These are phyloP conservation scores for Rhopilema esculentum DNA, from an alignment of 30 jellyfish, hydroid and myxozoan species.

Conservation along the genomic window DNA sequence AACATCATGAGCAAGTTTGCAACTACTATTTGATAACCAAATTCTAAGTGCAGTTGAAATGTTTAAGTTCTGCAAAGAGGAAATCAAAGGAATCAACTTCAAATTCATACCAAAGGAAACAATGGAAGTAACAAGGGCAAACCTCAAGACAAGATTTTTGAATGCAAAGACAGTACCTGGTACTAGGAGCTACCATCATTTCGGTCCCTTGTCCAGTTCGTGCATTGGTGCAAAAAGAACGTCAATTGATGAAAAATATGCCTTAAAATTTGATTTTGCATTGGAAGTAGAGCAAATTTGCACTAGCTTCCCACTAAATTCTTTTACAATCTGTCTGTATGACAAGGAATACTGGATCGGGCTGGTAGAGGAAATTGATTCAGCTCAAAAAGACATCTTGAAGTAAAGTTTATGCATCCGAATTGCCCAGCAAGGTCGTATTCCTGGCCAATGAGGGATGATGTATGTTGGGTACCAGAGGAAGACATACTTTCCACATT, in stretches of 20 bases:
- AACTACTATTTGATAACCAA: slow-evolving; percentile 3
- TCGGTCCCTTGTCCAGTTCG: slow-evolving; percentile 33
- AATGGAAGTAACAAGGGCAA: slow-evolving; percentile 10
- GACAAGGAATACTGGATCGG: slow-evolving; percentile 41
- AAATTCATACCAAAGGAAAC: slow-evolving; percentile 20
- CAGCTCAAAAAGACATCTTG: neutral
- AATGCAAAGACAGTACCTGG: slow-evolving; percentile 72
- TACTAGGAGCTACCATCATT: slow-evolving; percentile 57
- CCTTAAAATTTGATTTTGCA: neutral
- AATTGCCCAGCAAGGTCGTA: neutral
- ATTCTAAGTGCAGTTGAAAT: slow-evolving; percentile 45
- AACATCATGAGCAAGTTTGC: slow-evolving; percentile 70
- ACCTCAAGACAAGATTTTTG: slow-evolving; percentile 1
- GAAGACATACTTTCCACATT: neutral
- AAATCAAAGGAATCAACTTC: slow-evolving; percentile 59
- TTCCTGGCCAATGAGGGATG: slow-evolving; percentile 13
- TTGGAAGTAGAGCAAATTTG: neutral
- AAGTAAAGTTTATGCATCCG: slow-evolving; percentile 28
- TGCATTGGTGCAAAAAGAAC: slow-evolving; percentile 10
- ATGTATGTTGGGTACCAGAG: slow-evolving; percentile 20
- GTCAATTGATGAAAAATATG: neutral
- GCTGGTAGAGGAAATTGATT: neutral
- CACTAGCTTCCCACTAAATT: neutral
- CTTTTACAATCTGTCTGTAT: slow-evolving; percentile 13
- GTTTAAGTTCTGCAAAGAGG: slow-evolving; percentile 45